These are phyloP conservation scores for Charina bottae DNA, from an alignment of 2,113 vertebrate genomes.

Conservation along the genomic window DNA sequence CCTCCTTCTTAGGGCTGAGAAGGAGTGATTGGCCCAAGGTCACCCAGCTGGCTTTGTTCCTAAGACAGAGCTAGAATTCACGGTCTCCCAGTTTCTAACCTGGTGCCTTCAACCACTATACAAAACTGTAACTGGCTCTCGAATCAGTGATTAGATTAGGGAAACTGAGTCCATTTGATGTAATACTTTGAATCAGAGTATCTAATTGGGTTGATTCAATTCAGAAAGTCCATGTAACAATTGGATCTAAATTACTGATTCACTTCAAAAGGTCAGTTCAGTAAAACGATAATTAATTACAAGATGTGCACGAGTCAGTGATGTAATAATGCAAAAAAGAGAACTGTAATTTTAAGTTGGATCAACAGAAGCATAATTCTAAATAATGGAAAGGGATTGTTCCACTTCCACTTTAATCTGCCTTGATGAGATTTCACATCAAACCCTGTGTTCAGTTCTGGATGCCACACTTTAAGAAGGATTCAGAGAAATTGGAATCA, in stretches of 20 bases:
- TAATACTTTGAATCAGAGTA: not conserved
- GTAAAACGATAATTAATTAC: not conserved
- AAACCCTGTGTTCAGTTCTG: not conserved
- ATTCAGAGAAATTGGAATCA: not conserved
- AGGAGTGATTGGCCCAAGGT: not conserved
- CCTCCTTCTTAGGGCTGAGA: not conserved
- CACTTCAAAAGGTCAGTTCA: not conserved
- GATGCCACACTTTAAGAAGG: not conserved
- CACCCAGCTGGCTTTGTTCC: not conserved
- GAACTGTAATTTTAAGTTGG: not conserved
- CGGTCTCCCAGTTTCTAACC: too few relatives aligned
- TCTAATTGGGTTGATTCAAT: not conserved
- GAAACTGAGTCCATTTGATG: not conserved
- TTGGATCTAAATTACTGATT: not conserved
- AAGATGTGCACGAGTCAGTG: not conserved
- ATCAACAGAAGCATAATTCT: not conserved
- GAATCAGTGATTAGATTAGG: not conserved
- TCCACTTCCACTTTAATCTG: not conserved
- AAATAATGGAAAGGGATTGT: not conserved
- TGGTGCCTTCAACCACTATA: too few relatives aligned
- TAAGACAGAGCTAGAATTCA: too few relatives aligned
- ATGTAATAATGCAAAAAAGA: not conserved
- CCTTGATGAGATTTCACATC: not conserved
- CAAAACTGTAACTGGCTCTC: not conserved
- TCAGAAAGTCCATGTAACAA: not conserved